Conservation (phyloP, 2,888 invertebrate genomes). For the Atherix ibis region DNA sequence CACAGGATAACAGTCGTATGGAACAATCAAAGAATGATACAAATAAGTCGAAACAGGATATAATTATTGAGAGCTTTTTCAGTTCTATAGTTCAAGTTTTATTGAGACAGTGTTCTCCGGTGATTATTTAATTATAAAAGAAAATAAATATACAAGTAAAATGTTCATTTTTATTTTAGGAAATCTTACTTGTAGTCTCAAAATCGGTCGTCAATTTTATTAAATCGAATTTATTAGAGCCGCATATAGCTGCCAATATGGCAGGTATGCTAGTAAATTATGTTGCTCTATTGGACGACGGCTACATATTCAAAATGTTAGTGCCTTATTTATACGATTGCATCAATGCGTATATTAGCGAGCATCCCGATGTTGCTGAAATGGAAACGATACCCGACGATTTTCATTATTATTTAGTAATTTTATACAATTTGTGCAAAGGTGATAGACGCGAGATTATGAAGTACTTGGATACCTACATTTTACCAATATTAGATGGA, state of each 20-base stretch:
- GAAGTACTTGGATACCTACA: conserved; percentile 42
- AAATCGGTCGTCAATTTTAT: conserved; percentile 60
- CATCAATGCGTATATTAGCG: conserved; percentile 41
- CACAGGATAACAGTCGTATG: conserved; percentile 48
- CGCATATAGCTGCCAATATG: conserved; percentile 66
- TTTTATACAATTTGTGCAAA: conserved; percentile 55
- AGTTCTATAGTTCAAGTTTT: conserved; percentile 50
- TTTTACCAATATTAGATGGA: conserved; percentile 51
- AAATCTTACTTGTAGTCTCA: conserved; percentile 46
- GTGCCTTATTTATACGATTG: conserved; percentile 55
- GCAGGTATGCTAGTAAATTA: conserved; percentile 55
- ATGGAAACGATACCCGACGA: conserved; percentile 68
- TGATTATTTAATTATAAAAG: conserved; percentile 32
- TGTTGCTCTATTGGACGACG: conserved; percentile 49
- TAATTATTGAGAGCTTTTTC: conserved; percentile 53
- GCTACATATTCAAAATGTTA: conserved; percentile 52
- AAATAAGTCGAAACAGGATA: conserved; percentile 51
- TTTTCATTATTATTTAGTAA: conserved; percentile 56
- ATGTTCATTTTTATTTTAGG: conserved; percentile 20
- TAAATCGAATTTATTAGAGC: conserved; percentile 61
- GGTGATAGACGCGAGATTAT: conserved; percentile 47
- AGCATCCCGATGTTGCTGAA: conserved; percentile 47
- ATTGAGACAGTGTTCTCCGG: conserved; percentile 54
- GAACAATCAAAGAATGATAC: conserved; percentile 43
- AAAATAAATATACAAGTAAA: conserved; percentile 6